Percentiles rank a stretch among this genome's conserved stretches.
Conservation (phyloP, 2,113 vertebrate genomes). For the Cavia aperea region DNA sequence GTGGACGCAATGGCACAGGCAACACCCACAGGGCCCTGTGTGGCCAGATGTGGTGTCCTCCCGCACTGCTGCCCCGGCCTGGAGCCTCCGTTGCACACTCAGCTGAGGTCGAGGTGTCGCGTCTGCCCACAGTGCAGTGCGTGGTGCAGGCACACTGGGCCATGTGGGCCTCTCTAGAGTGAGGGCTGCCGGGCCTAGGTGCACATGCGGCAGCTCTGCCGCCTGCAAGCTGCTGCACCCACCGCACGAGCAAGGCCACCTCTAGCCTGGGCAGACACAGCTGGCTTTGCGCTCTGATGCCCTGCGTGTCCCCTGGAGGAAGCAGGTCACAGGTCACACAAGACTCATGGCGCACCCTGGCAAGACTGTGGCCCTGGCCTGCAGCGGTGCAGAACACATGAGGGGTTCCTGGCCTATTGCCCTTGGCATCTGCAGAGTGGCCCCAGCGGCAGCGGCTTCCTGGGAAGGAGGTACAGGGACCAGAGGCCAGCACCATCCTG, state of each 20-base stretch:
- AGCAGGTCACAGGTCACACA: background rate
- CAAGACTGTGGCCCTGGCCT: background rate
- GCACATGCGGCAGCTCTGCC: background rate
- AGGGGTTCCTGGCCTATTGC: background rate
- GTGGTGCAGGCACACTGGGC: background rate
- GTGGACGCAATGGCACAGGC: background rate
- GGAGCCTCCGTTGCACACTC: background rate
- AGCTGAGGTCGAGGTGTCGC: background rate
- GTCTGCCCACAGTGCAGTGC: background rate
- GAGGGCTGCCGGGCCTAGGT: background rate
- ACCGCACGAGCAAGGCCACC: fast-evolving
- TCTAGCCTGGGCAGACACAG: background rate
- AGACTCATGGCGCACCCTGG: background rate
- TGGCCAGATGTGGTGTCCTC: background rate
- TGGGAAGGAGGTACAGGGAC: background rate
- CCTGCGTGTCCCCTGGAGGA: background rate
- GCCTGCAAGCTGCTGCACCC: background rate
- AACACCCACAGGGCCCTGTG: background rate
- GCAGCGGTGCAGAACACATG: background rate
- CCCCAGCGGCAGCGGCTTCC: background rate
- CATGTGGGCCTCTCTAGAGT: background rate
- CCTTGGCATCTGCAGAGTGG: background rate
- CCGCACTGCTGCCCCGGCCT: background rate
- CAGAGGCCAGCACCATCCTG: background rate
- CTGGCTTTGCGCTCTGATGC: background rate